Conservation (phyloP, 2,797 vertebrate genomes). For the Benthosema pterotum region DNA sequence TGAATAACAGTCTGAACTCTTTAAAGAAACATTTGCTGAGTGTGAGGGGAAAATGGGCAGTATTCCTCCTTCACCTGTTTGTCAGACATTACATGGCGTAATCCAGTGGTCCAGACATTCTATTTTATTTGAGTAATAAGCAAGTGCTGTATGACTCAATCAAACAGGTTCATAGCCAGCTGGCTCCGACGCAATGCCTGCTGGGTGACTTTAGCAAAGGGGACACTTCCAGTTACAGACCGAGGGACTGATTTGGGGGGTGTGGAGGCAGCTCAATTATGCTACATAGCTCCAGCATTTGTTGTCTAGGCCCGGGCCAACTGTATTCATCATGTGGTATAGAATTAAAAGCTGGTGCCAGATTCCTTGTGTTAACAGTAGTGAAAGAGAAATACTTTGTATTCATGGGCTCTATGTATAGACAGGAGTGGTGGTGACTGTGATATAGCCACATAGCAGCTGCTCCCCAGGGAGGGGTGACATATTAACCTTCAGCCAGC, state of each 20-base stretch:
- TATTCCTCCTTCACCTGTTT: constrained; percentile 62
- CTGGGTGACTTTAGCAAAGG: constrained; percentile 19
- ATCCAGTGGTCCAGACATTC: constrained; percentile 47
- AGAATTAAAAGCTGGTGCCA: constrained; percentile 23
- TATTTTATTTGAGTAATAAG: constrained; percentile 22
- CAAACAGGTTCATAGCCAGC: constrained; percentile 44
- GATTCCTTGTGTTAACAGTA: constrained; percentile 50
- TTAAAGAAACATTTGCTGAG: constrained; percentile 45
- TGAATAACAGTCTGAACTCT: constrained; percentile 49
- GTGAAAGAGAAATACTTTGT: constrained; percentile 71
- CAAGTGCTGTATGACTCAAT: constrained; percentile 38
- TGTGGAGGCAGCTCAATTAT: constrained; percentile 41
- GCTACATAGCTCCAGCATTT: constrained; percentile 46
- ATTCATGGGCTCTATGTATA: constrained; percentile 74
- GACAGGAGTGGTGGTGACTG: constrained; percentile 61
- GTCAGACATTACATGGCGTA: constrained; percentile 46
- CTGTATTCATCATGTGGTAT: constrained; percentile 33
- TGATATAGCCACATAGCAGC: constrained; percentile 71
- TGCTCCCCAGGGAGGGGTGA: constrained; percentile 68
- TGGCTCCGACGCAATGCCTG: constrained; percentile 26
- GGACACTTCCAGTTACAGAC: constrained; percentile 13
- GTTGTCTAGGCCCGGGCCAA: constrained; percentile 36
- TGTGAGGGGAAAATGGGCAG: constrained; percentile 35
- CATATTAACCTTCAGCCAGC: constrained; percentile 79
- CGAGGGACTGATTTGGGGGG: constrained; percentile 35